phyloP scores from a whole-genome alignment of 1,140 invertebrate species.

The Carposina sasakii region DNA sequence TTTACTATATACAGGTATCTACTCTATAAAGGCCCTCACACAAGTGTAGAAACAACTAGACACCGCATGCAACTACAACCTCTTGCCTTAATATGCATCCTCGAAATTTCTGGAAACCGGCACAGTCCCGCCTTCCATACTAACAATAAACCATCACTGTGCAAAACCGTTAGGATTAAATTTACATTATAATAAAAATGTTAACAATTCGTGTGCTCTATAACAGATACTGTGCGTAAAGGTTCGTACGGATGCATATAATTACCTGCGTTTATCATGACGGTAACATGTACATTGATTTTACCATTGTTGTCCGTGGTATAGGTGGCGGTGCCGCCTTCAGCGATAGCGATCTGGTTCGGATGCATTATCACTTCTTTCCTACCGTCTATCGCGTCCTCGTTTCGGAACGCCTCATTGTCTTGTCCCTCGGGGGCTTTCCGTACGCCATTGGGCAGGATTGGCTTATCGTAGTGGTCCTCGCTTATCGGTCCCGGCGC shows the following conservation, averaged over 20 bases:
- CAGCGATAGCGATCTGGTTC: conserved; percentile 63
- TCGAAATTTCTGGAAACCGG: conserved; percentile 43
- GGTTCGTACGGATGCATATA: conserved; percentile 69
- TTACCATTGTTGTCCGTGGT: conserved; percentile 88
- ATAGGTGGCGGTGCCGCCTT: conserved; percentile 71
- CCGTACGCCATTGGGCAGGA: conserved; percentile 64
- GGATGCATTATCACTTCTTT: conserved; percentile 56
- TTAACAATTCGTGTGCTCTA: conserved; percentile 49
- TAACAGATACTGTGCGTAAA: conserved; percentile 42
- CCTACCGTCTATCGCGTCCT: conserved; percentile 75
- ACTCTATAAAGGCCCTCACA: too few species aligned
- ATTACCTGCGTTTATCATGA: conserved; percentile 80
- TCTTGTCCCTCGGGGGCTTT: conserved; percentile 86
- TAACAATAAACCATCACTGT: conserved; percentile 45
- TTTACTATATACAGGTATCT: too few species aligned
- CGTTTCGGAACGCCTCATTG: conserved; percentile 77
- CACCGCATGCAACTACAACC: conserved; percentile 48
- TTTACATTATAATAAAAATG: conserved; percentile 39
- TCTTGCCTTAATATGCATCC: conserved; percentile 71
- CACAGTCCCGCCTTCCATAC: conserved; percentile 35
- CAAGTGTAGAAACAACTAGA: neutral
- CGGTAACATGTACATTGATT: conserved; percentile 90
- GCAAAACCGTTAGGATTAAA: conserved; percentile 51
- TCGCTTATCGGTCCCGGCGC: conserved; percentile 42
- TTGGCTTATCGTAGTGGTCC: conserved; percentile 43